Evolutionary conservation across 2,797 vertebrate genomes (phyloP), one percentile per base, ranked within the genome.

Genomic region (Chaetodon trifasciatus): DNA sequence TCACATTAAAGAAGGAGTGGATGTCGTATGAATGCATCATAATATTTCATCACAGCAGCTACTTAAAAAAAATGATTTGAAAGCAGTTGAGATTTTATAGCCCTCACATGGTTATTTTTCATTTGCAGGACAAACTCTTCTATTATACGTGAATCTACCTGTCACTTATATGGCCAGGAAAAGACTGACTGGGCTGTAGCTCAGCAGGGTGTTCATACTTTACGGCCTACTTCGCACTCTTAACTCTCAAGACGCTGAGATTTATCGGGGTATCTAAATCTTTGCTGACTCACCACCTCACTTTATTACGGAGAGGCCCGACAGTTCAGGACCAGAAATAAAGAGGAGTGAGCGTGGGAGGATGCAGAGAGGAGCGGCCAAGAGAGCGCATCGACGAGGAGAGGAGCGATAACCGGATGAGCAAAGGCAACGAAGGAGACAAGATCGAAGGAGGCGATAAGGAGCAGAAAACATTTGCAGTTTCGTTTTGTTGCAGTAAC

Each of bases 221-320:
- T 83, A 88, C 28, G 28, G 70, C 40, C 63, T 40, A n/a, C 77
- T 66, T 79, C 60, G 74, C 85, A 55, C 53, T 46, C 63, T 70
- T 15, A 52, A 50, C 39, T 66, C 64, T 84, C 37, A 58, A 74
- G 66, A 67, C 37, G 9, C 11, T 37, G 39, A 83, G 86, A 89
- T 91, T 86, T 82, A 88, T 74, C 65, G 10, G 62, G 58, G 44
- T 70, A 73, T 71, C 75, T 52, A 52, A 81, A 85, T 74, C 76
- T 49, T 74, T 85, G 88, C 85, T 86, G 85, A 88, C 76, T 90
- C 90, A 89, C 70, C 75, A 72, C 2, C 53, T 70, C 57, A 78
- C 56, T 72, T 87, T 79, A 86, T 89, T 76, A 79, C 64, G 49
- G 63, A 44, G 49, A 75, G 35, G 39, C 13, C 17, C 3, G 17